Percentiles rank a stretch among this genome's conserved stretches.
Evolutionary conservation across 2,797 vertebrate species (phyloP).

Genomic region (Odontamblyopus lacepedii): DNA sequence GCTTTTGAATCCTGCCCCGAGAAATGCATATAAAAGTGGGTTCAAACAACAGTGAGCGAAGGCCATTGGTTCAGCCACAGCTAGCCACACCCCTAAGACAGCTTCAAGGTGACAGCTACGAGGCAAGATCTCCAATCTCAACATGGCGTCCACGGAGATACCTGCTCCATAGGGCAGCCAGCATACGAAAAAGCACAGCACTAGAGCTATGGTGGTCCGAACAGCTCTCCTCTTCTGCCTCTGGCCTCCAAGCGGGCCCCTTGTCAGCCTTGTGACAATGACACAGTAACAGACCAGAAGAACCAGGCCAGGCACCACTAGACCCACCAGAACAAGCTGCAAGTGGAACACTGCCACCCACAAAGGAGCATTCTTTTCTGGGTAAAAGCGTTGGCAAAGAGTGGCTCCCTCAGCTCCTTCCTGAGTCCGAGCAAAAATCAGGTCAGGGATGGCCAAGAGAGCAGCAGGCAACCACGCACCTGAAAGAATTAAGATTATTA

Average conservation of each 20-base stretch:
- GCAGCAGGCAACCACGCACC: conserved; percentile 83
- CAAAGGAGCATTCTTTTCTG: conserved; percentile 58
- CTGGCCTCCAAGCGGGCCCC: conserved; percentile 91
- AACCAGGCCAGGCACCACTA: conserved; percentile 90
- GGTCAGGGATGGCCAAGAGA: conserved; percentile 90
- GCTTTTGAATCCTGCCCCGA: conserved; percentile 96
- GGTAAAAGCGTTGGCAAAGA: conserved; percentile 89
- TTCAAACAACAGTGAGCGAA: conserved; percentile 98
- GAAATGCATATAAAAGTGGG: conserved; percentile 95
- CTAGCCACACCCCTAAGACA: conserved; percentile 85
- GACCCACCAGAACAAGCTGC: conserved; percentile 92
- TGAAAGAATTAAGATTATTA: conserved; percentile 21
- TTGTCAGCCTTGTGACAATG: conserved; percentile 91
- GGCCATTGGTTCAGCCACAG: conserved; percentile 91
- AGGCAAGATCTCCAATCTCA: conserved; percentile 84
- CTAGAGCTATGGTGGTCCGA: conserved; percentile 92
- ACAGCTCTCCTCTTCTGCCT: conserved; percentile 94
- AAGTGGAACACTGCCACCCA: conserved; percentile 91
- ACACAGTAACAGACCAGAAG: conserved; percentile 95
- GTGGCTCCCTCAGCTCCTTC: conserved; percentile 74
- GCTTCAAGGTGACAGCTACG: conserved; percentile 85
- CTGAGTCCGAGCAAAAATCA: conserved; percentile 85
- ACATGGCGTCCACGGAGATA: conserved; percentile 88
- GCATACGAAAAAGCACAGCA: conserved; percentile 94
- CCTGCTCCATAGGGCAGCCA: conserved; percentile 93